Conservation (phyloP, 1,140 invertebrate species). For the Heliothis virescens region DNA sequence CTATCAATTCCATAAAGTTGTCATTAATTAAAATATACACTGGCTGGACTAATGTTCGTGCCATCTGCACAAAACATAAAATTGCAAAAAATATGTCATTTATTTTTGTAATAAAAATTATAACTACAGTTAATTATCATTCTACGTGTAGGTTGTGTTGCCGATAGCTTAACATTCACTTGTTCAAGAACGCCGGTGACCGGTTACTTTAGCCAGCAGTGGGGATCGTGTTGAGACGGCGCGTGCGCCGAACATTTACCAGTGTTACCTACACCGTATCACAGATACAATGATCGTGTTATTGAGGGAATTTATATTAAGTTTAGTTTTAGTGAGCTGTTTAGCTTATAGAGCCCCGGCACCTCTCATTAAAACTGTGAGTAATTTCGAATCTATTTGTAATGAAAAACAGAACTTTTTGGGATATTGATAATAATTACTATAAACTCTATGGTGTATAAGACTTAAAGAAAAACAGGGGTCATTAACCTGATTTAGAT, state of each 20-base stretch:
- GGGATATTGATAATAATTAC: no score
- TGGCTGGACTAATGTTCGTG: no score
- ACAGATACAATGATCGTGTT: constrained; percentile 8
- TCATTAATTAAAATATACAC: no score
- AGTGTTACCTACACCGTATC: background rate
- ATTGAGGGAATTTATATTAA: background rate
- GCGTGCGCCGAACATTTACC: background rate
- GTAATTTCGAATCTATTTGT: constrained; percentile 49
- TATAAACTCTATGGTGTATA: no score
- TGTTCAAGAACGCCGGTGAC: constrained; percentile 20
- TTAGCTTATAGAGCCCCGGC: constrained; percentile 55
- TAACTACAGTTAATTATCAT: background rate
- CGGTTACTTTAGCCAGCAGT: constrained; percentile 8
- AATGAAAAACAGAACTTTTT: background rate
- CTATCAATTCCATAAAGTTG: no score
- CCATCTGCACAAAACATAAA: no score
- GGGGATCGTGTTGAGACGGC: background rate
- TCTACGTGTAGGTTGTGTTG: background rate
- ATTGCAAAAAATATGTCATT: no score
- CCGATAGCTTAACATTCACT: constrained; percentile 5
- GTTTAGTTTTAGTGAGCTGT: constrained; percentile 3
- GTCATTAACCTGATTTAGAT: no score
- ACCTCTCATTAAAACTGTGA: constrained; percentile 77
- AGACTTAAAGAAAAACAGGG: no score
- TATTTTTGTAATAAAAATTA: no score